phyloP scores from a whole-genome alignment of 2,888 invertebrate species.

The Lasioglossum villosulum region DNA sequence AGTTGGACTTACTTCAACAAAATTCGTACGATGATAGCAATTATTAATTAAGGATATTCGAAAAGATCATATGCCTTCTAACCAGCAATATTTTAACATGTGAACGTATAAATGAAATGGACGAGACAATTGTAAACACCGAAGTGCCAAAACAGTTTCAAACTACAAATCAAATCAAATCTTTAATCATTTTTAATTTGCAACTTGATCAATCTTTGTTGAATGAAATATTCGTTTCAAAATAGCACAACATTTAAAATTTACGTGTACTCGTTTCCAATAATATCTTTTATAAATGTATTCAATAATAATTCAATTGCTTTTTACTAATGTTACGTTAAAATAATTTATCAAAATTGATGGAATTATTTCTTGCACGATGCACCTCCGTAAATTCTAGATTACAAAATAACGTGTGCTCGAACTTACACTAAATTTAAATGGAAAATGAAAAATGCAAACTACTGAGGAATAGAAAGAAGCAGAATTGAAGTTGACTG shows the following conservation, averaged over 20 bases:
- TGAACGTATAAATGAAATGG: too few relatives aligned
- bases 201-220: background rate
- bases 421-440: background rate
- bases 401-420: background rate
- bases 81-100: too few relatives aligned
- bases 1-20: too few relatives aligned
- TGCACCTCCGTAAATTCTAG: background rate
- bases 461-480: background rate
- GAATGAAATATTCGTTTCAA: background rate
- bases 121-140: background rate
- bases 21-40: too few relatives aligned
- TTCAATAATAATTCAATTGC: background rate
- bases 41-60: too few relatives aligned
- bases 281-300: background rate
- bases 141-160: background rate
- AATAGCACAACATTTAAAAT: background rate
- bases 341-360: background rate
- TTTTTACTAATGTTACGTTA: background rate
- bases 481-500: background rate
- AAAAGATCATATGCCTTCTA: too few relatives aligned
- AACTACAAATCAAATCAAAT: too few relatives aligned
- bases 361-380: background rate
- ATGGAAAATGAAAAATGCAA: too few relatives aligned
- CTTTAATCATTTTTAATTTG: too few relatives aligned
- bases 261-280: background rate